Conservation (phyloP, 2,113 vertebrate genomes). For the Ahaetulla prasina region DNA sequence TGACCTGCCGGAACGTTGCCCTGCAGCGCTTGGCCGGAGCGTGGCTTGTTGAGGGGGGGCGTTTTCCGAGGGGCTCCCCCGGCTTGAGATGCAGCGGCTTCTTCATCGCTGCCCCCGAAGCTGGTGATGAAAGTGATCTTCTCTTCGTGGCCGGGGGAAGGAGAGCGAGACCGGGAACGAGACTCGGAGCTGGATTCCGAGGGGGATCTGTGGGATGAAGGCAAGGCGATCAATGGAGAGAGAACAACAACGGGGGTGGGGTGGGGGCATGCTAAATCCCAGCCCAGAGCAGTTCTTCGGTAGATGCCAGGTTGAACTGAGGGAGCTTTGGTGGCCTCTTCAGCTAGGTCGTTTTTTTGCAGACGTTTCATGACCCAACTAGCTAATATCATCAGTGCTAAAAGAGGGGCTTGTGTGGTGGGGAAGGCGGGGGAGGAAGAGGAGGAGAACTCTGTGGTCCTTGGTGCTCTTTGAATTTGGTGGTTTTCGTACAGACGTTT, state of each 20-base stretch:
- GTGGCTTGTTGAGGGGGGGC: slow-evolving; percentile 60
- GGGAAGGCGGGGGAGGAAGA: no score
- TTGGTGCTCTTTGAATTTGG: no score
- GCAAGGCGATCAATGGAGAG: background rate
- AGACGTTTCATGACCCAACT: background rate
- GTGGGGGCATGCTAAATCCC: background rate
- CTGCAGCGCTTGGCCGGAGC: slow-evolving; percentile 63
- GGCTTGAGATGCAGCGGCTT: slow-evolving; percentile 60
- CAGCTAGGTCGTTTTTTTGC: no score
- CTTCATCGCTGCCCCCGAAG: slow-evolving; percentile 92
- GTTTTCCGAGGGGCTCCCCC: slow-evolving; percentile 56
- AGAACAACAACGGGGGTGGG: rapidly evolving
- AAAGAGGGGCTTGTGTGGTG: no score
- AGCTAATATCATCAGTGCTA: no score
- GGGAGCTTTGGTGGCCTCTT: no score
- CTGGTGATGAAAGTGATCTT: slow-evolving; percentile 97
- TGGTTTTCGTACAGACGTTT: no score
- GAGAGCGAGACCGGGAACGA: slow-evolving; percentile 80
- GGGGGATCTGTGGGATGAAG: slow-evolving; percentile 42
- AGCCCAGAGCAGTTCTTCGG: background rate
- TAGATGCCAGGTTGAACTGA: background rate
- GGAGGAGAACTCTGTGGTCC: no score
- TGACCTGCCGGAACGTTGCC: slow-evolving; percentile 80
- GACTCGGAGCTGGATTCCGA: slow-evolving; percentile 85
- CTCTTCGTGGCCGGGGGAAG: slow-evolving; percentile 76